These are phyloP conservation scores for Zaprionus inermis DNA, from an alignment of 1,140 invertebrate genomes.

Conservation along the genomic window DNA sequence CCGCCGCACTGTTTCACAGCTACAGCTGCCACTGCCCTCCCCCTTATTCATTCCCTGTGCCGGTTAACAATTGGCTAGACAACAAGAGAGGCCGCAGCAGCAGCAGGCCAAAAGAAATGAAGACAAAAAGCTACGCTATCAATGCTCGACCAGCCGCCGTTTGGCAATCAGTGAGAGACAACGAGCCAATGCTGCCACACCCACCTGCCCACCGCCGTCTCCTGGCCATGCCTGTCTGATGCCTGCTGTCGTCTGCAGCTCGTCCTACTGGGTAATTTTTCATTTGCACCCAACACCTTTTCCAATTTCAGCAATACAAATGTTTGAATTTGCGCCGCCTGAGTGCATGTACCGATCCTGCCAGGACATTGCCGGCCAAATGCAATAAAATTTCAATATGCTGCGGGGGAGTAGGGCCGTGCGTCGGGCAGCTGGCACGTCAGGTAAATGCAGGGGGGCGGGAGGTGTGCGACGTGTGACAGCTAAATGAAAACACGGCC, in stretches of 20 bases:
- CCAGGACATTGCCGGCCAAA: conserved; percentile 33
- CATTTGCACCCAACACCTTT: conserved; percentile 79
- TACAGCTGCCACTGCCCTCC: neutral
- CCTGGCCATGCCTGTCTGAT: neutral
- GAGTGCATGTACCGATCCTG: conserved; percentile 54
- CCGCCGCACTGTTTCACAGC: conserved; percentile 15
- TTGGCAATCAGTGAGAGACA: conserved; percentile 23
- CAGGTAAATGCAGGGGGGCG: conserved; percentile 47
- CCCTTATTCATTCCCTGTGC: neutral
- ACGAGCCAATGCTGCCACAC: neutral
- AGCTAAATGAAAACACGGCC: conserved; percentile 62
- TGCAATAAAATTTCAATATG: conserved; percentile 82
- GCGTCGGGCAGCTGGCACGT: conserved; percentile 1
- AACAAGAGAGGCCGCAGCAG: conserved; percentile 38
- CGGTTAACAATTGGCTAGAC: conserved; percentile 54
- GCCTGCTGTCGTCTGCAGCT: too few relatives aligned
- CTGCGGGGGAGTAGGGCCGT: conserved; percentile 22
- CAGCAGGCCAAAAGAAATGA: conserved; percentile 35
- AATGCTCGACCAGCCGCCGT: conserved; percentile 58
- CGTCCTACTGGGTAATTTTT: conserved; percentile 64
- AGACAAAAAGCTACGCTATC: conserved; percentile 75
- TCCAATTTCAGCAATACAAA: conserved; percentile 81
- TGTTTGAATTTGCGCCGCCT: conserved; percentile 80
- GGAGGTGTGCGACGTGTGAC: conserved; percentile 37
- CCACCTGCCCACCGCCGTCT: neutral